A percentile compares a stretch with the other conserved stretches of the same genome.
These are phyloP conservation scores for Latheticus oryzae DNA, from an alignment of 2,888 invertebrate species.

Conservation along the genomic window DNA sequence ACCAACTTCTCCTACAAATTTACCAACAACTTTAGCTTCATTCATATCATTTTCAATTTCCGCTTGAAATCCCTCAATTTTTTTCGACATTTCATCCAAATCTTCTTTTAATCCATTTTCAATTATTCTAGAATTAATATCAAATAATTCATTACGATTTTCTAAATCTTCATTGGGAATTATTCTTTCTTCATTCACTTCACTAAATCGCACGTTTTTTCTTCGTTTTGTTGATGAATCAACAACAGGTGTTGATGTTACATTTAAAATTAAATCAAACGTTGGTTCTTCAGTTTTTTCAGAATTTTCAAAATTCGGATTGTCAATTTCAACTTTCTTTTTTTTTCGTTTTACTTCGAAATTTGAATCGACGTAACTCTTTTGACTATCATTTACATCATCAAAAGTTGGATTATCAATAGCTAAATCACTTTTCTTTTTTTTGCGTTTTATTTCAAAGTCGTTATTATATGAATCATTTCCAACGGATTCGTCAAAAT, in stretches of 20 bases:
- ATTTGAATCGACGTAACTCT: background rate
- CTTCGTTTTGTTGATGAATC: constrained; percentile 16
- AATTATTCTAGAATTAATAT: constrained; percentile 46
- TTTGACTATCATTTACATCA: background rate
- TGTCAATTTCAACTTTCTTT: constrained; percentile 21
- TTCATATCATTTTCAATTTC: constrained; percentile 64
- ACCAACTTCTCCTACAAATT: constrained; percentile 54
- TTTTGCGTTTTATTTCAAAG: constrained; percentile 44
- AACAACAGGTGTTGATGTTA: constrained; percentile 49
- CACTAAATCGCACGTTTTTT: constrained; percentile 52
- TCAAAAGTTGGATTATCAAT: constrained; percentile 41
- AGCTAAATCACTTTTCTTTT: constrained; percentile 19
- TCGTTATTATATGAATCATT: background rate
- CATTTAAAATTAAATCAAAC: constrained; percentile 54
- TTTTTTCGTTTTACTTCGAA: constrained; percentile 32
- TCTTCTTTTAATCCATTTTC: constrained; percentile 43
- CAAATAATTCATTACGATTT: constrained; percentile 45
- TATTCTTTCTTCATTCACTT: constrained; percentile 55
- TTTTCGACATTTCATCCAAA: constrained; percentile 58
- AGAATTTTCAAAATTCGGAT: constrained; percentile 38
- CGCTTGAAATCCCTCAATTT: constrained; percentile 60
- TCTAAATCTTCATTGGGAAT: constrained; percentile 55
- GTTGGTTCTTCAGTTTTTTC: constrained; percentile 29
- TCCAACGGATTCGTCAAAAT: constrained; percentile 16
- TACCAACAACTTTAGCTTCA: constrained; percentile 22